A percentile compares a stretch with the other conserved stretches of the same genome.
phyloP scores from a whole-genome alignment of 2,797 vertebrate species.

The Spea hammondii region DNA sequence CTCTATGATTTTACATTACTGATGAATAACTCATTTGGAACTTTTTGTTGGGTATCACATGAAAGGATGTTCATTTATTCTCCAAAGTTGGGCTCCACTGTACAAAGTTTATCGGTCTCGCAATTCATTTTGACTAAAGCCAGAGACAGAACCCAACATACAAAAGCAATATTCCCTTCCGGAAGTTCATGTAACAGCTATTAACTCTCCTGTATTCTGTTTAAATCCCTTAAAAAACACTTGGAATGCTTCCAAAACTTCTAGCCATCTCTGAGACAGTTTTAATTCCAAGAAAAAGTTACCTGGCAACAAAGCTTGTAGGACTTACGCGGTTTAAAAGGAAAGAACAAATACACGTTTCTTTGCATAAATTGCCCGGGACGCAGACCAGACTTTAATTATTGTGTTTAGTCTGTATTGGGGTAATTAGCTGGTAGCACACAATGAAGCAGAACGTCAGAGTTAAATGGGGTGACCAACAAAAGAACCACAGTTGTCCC shows the following conservation, averaged over 20 bases:
- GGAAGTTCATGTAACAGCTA: neutral
- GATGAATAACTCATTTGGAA: too few relatives aligned
- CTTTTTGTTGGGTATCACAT: too few relatives aligned
- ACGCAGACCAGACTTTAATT: slow-evolving; percentile 39
- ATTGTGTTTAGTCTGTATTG: slow-evolving; percentile 10
- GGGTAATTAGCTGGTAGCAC: slow-evolving; percentile 30
- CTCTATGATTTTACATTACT: too few relatives aligned
- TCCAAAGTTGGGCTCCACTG: too few relatives aligned
- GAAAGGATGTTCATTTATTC: too few relatives aligned
- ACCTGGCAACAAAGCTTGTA: slow-evolving; percentile 24
- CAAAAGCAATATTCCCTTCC: too few relatives aligned
- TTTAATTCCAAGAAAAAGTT: slow-evolving; percentile 22
- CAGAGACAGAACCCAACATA: too few relatives aligned
- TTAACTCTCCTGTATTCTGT: neutral
- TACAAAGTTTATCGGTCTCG: too few relatives aligned
- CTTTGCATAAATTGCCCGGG: slow-evolving; percentile 38
- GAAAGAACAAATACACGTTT: slow-evolving; percentile 5
- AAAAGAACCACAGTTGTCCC: slow-evolving; percentile 13
- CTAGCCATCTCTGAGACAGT: slow-evolving; percentile 8
- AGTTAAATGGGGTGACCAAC: slow-evolving; percentile 15
- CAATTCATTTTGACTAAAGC: too few relatives aligned
- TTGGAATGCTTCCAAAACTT: slow-evolving; percentile 16
- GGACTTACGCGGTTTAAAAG: neutral
- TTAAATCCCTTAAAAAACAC: neutral
- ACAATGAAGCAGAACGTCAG: slow-evolving; percentile 8